A percentile compares a stretch with the other conserved stretches of the same genome.
Conservation (phyloP, 2,797 vertebrate genomes). For the Vultur gryphus region DNA sequence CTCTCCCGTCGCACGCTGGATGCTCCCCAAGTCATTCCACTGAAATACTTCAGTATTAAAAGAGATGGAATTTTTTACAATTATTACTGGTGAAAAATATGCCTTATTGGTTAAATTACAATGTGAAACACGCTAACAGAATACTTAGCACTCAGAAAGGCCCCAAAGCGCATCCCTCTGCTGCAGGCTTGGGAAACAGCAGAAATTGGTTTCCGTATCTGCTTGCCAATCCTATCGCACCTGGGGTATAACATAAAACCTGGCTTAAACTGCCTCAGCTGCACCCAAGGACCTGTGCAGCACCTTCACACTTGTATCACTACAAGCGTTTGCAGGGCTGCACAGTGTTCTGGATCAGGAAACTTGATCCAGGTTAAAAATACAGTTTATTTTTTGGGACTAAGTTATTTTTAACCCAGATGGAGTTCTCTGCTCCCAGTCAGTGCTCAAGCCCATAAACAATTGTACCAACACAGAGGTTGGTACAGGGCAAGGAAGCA, state of each 20-base stretch:
- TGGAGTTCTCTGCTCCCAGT: slow-evolving; percentile 14
- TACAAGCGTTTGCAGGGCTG: not conserved
- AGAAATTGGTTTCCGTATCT: not conserved
- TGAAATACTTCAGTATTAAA: not conserved
- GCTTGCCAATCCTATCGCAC: not conserved
- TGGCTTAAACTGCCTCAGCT: not conserved
- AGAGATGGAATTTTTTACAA: not conserved
- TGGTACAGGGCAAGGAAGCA: not conserved
- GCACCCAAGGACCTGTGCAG: not conserved
- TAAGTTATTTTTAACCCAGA: slow-evolving; percentile 55
- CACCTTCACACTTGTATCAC: not conserved
- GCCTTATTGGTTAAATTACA: not conserved
- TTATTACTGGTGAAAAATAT: not conserved
- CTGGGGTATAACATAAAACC: not conserved
- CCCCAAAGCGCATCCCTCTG: not conserved
- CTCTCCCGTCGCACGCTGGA: fast-evolving
- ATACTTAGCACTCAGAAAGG: not conserved
- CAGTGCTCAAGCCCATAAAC: not conserved
- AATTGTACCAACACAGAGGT: not conserved
- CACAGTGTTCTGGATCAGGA: not conserved
- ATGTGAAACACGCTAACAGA: not conserved
- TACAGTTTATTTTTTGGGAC: slow-evolving; percentile 53
- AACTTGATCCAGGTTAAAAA: slow-evolving; percentile 61
- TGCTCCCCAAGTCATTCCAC: not conserved
- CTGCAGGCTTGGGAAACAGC: not conserved